Conservation (phyloP, 2,113 vertebrate genomes). For the Pteruthius melanotis region DNA sequence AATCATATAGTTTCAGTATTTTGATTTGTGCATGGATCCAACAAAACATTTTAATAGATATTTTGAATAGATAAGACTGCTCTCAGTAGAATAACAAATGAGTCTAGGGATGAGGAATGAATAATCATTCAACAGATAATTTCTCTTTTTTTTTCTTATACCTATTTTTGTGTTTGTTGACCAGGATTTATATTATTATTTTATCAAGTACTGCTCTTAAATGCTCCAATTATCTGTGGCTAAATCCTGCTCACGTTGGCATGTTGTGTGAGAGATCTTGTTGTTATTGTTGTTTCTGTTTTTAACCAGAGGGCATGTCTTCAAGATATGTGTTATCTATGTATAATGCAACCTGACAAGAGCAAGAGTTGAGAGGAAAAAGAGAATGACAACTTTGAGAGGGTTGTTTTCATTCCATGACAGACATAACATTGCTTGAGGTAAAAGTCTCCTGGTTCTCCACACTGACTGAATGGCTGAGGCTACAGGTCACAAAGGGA, state of each 20-base stretch:
- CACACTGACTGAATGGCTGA: background rate
- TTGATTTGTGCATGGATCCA: background rate
- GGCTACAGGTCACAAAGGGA: background rate
- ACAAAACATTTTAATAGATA: background rate
- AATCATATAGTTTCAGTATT: background rate
- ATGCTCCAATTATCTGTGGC: slow-evolving; percentile 28
- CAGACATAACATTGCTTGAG: slow-evolving; percentile 8
- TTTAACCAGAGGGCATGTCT: slow-evolving; percentile 34
- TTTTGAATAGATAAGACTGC: background rate
- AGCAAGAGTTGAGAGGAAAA: slow-evolving; percentile 28
- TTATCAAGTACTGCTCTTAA: slow-evolving; percentile 32
- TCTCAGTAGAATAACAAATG: background rate
- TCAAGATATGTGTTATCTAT: slow-evolving; percentile 46
- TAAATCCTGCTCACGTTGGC: background rate
- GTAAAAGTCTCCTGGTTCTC: slow-evolving; percentile 25
- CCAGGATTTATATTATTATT: background rate
- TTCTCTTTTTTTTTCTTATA: background rate
- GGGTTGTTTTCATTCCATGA: slow-evolving; percentile 11
- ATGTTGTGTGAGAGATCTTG: slow-evolving; percentile 1
- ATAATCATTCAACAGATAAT: background rate
- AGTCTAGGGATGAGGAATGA: background rate
- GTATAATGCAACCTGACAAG: slow-evolving; percentile 60
- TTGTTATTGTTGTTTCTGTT: slow-evolving; percentile 20
- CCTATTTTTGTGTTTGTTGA: background rate
- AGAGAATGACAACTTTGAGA: slow-evolving; percentile 5